Evolutionary conservation across 1,140 invertebrate species (phyloP), one percentile per base, ranked within the genome.

Genomic region (Diprion similis): DNA sequence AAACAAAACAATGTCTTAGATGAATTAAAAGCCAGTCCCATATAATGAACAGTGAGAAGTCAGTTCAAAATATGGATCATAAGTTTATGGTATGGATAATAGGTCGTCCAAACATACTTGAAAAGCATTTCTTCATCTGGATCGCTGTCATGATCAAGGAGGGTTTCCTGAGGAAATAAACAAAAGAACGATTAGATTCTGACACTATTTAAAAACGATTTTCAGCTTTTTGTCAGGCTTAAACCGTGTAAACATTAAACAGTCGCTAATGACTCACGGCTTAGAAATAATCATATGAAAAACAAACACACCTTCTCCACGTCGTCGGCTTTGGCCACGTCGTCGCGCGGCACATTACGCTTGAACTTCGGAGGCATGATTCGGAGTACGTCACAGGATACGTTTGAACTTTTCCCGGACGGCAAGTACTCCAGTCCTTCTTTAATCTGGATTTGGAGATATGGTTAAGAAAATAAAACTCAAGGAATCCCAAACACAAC

Each of bases 81-180:
- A 68, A 64, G 48, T 66, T 65, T 66, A 10, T 24, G 37, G 17
- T 69, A 70, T 10, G 1, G 70, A 48, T 69, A 68, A 71, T 46
- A 70, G 70, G 76, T 45, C 24, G 48, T 73, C 24, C 15, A 2
- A 69, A 81, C 79, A 71, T 78, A 86, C 86, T 81, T 83, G 48
- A 82, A 86, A 46, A 86, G 51, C 71, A 81, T 82, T 64, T 86
- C 83, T 46, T 87, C 84, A 45, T 87, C 85, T 15, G 71, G 77
- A 64, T 87, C 86, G 19, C 85, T 86, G 73, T 87, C 85, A 72
- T 85, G 82, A 10, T 87, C 84, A 71, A 87, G 74, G 24, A 87
- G 73, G 10, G 72, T 75, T 51, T 86, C 84, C 86, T 87, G 46
- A 18, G 24, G 73, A 79, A 47, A 73, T 72, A 69, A 73, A 72